These are phyloP conservation scores for Elephas maximus DNA, from an alignment of 2,113 vertebrate species.

Conservation along the genomic window DNA sequence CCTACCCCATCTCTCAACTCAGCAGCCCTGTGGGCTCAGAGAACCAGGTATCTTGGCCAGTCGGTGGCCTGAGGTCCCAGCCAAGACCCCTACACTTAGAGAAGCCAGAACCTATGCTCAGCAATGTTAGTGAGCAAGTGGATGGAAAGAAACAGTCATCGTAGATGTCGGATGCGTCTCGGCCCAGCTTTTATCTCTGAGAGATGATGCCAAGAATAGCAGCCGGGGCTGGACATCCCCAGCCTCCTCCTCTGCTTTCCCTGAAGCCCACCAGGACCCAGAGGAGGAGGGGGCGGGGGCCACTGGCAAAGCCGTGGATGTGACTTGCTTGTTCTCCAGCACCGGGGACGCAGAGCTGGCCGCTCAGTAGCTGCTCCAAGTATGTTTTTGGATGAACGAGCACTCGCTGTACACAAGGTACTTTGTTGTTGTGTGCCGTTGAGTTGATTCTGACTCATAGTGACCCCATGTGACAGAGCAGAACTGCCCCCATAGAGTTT, in stretches of 20 bases:
- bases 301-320: background rate
- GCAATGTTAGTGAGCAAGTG: background rate
- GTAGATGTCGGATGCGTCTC: background rate
- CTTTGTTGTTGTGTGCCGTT: background rate
- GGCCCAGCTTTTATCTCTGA: background rate
- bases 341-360: background rate
- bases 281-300: background rate
- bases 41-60: background rate
- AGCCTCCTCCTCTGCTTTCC: background rate
- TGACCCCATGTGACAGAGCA: background rate
- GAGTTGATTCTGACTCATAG: background rate
- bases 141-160: conserved; percentile 6
- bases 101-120: background rate
- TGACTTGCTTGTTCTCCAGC: background rate
- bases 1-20: background rate
- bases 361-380: background rate
- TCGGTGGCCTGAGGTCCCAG: background rate
- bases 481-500: background rate
- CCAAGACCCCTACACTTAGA: background rate
- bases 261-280: background rate
- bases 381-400: background rate
- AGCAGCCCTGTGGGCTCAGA: background rate
- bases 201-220: background rate
- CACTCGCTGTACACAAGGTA: accelerated
- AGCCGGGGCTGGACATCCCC: accelerated